Percentiles rank a stretch among this genome's conserved stretches.
These are phyloP conservation scores for Ctena decussata DNA, from an alignment of 2,888 invertebrate species.

Conservation along the genomic window DNA sequence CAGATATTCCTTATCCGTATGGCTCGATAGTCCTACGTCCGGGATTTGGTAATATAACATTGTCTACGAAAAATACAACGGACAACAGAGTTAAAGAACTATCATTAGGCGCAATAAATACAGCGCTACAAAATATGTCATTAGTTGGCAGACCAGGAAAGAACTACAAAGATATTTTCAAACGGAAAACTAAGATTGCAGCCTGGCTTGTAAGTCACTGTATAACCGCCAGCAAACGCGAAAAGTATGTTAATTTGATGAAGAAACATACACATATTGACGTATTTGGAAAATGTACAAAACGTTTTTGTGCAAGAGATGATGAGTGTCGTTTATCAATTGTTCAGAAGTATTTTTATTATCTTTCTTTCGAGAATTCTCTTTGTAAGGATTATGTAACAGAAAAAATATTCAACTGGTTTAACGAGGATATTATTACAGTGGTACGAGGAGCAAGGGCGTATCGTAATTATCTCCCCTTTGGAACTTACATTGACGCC, in stretches of 20 bases:
- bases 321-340: not conserved
- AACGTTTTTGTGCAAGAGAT: not conserved
- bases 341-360: slow-evolving; percentile 13
- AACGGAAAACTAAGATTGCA: not conserved
- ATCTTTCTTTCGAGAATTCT: slow-evolving; percentile 37
- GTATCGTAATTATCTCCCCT: slow-evolving; percentile 18
- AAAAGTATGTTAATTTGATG: slow-evolving; percentile 1
- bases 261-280: slow-evolving; percentile 6
- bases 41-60: not conserved
- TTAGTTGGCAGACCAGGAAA: not conserved
- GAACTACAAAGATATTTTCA: slow-evolving; percentile 19
- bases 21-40: not conserved
- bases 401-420: slow-evolving; percentile 28
- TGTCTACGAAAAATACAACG: too few relatives aligned
- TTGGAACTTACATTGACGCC: slow-evolving; percentile 31
- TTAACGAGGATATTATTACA: slow-evolving; percentile 18
- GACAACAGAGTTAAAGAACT: too few relatives aligned
- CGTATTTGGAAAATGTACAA: slow-evolving; percentile 15
- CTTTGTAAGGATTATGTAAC: slow-evolving; percentile 37
- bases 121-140: not conserved
- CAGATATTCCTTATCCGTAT: slow-evolving; percentile 25
- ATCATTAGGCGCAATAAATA: not conserved
- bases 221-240: slow-evolving; percentile 18
- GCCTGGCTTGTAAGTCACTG: slow-evolving; percentile 22
- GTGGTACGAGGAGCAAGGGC: slow-evolving; percentile 18